A percentile compares a stretch with the other conserved stretches of the same genome.
Evolutionary conservation across 2,113 vertebrate genomes (phyloP).

Genomic region (Cranoglanis bouderius): DNA sequence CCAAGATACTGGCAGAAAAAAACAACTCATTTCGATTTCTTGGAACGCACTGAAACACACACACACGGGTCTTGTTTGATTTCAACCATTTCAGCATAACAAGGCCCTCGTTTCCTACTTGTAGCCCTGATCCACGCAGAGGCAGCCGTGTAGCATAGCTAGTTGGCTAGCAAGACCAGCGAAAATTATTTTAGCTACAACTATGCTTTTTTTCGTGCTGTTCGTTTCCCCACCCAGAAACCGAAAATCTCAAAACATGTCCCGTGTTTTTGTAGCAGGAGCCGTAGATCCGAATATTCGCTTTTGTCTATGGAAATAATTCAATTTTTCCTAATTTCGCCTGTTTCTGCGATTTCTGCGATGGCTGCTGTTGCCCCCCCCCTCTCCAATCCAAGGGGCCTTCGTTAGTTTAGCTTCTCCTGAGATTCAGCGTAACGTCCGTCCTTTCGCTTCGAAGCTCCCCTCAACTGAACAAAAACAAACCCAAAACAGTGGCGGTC

Average conservation of each 20-base stretch:
- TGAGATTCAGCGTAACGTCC: neutral
- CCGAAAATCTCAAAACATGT: neutral
- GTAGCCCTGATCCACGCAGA: constrained; percentile 29
- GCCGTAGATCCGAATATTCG: neutral
- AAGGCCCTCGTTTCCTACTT: constrained; percentile 42
- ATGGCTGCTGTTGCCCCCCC: constrained; percentile 32
- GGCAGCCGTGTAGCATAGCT: constrained; percentile 31
- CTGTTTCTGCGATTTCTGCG: constrained; percentile 27
- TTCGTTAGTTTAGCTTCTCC: constrained; percentile 31
- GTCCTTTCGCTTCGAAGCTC: constrained; percentile 10
- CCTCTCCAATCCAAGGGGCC: constrained; percentile 30
- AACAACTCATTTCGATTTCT: neutral
- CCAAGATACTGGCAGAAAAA: neutral
- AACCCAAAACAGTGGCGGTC: neutral
- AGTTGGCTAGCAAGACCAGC: constrained; percentile 27
- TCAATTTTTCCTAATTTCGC: constrained; percentile 24
- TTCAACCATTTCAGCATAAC: constrained; percentile 26
- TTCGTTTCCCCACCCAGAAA: neutral
- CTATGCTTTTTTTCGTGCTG: neutral
- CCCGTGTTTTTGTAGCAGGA: neutral
- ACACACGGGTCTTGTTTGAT: neutral
- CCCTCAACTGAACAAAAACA: neutral
- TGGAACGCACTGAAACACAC: neutral
- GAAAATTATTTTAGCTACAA: constrained; percentile 17
- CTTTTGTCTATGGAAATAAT: neutral